Evolutionary conservation across 1,140 invertebrate species (phyloP), one percentile per base, ranked within the genome.

Genomic region (Rhizoglyphus robini): DNA sequence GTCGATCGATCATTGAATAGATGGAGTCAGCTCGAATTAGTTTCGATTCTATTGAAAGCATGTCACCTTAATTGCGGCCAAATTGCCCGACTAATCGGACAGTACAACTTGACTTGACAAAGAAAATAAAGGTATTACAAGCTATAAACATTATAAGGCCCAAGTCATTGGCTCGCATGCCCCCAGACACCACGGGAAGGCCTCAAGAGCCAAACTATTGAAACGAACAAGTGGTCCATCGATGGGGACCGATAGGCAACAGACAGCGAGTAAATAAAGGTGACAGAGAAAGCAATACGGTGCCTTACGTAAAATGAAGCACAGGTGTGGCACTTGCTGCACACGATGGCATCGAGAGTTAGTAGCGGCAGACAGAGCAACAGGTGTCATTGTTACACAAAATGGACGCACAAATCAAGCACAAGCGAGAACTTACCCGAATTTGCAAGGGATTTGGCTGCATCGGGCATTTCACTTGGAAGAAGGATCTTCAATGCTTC

Each of bases 401-500:
- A n/a, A n/a, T n/a, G n/a, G n/a, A n/a, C n/a, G n/a, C n/a, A n/a
- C n/a, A n/a, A n/a, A 41, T 41, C 18, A 18, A 41, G 18, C 36
- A 41, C 8, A 41, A 41, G 25, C 5, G 23, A 59, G 31, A 59
- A 60, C 58, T 60, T 60, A 60, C 58, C 38, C 18, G 58, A 29
- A 60, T 29, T 60, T 18, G 32, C 30, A 34, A 60, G n/a, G 3
- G 58, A 60, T 27, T 60, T 60, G 58, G 32, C 58, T 34, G 58
- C 58, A 32, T 60, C 58, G 58, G 58, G 58, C 58, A 60, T 60
- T 32, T 29, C 51, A 54, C 51, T 15, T 8, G 51, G 51, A 5
- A 54, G 51, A 5, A 54, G 20, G 8, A 32, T 8, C 2, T 32
- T 60, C n/a, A 29, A 23, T 8, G 15, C 3, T 1, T 60, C 27